A percentile compares a stretch with the other conserved stretches of the same genome.
phyloP scores from a whole-genome alignment of 1,140 invertebrate genomes.

The Elysia chlorotica region DNA sequence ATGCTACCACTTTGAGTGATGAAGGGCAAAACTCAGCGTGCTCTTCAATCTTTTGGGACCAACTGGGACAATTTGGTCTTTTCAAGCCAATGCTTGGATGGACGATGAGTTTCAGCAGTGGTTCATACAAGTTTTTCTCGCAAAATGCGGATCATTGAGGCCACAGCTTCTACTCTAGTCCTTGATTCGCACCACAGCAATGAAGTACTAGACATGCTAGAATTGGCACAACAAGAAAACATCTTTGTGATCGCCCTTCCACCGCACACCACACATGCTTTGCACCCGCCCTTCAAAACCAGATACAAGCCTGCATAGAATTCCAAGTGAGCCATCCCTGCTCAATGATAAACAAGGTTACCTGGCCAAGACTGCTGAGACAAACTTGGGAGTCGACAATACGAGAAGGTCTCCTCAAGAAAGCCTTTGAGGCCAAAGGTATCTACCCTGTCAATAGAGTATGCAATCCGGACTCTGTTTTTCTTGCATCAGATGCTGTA shows the following conservation, averaged over 20 bases:
- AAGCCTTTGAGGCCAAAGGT: neutral
- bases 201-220: too few species aligned
- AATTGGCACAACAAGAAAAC: neutral
- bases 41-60: too few species aligned
- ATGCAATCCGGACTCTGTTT: neutral
- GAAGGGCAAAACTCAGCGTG: too few species aligned
- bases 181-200: too few species aligned
- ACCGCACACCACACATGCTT: neutral
- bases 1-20: too few species aligned
- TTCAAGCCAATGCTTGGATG: too few species aligned
- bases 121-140: too few species aligned
- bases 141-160: too few species aligned
- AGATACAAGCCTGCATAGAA: neutral
- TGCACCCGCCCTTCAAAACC: neutral
- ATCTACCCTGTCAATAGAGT: neutral
- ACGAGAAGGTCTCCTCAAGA: neutral
- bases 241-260: neutral
- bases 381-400: neutral
- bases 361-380: constrained; percentile 7
- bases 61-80: too few species aligned
- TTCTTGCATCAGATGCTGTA: neutral
- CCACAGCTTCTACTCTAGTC: too few species aligned
- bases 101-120: too few species aligned
- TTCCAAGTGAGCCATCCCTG: neutral
- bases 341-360: constrained; percentile 24